These are phyloP conservation scores for Lampropteryx suffumata DNA, from an alignment of 2,888 invertebrate species.

Conservation along the genomic window DNA sequence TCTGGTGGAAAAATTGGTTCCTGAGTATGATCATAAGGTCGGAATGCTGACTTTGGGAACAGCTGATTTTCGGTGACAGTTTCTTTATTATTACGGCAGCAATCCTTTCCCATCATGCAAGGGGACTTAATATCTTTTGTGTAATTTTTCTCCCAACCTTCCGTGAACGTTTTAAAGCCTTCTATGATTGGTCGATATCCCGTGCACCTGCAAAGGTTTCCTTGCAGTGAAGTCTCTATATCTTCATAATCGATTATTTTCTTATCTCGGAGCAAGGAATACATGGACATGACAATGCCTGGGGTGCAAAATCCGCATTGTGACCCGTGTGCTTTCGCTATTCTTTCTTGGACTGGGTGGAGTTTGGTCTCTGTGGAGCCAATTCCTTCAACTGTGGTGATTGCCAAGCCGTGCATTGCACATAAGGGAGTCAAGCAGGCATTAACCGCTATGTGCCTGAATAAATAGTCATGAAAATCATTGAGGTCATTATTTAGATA, in stretches of 20 bases:
- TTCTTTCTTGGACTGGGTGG: constrained; percentile 93
- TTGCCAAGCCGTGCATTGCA: constrained; percentile 92
- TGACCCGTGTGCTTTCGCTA: constrained; percentile 95
- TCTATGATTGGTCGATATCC: constrained; percentile 97
- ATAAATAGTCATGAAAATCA: constrained; percentile 24
- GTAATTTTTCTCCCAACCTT: constrained; percentile 85
- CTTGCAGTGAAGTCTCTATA: constrained; percentile 91
- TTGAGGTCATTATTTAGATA: no score
- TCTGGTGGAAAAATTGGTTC: constrained; percentile 97
- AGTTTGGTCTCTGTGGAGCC: constrained; percentile 90
- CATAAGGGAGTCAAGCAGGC: constrained; percentile 95
- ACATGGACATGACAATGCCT: constrained; percentile 99
- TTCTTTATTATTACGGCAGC: constrained; percentile 79
- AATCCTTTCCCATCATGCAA: constrained; percentile 86
- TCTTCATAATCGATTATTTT: constrained; percentile 88
- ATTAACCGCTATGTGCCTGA: constrained; percentile 91
- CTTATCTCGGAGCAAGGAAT: constrained; percentile 89
- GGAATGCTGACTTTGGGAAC: constrained; percentile 82
- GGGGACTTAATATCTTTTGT: constrained; percentile 39
- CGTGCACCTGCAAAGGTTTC: constrained; percentile 95
- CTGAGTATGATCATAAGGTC: constrained; percentile 90
- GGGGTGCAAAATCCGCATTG: constrained; percentile 98
- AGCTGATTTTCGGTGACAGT: constrained; percentile 58
- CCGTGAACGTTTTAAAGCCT: constrained; percentile 92
- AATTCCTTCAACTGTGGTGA: constrained; percentile 97